Evolutionary conservation across 64 coral and sea anemone species (phyloP).

Genomic region (Hydrozoanthus tunicans): DNA sequence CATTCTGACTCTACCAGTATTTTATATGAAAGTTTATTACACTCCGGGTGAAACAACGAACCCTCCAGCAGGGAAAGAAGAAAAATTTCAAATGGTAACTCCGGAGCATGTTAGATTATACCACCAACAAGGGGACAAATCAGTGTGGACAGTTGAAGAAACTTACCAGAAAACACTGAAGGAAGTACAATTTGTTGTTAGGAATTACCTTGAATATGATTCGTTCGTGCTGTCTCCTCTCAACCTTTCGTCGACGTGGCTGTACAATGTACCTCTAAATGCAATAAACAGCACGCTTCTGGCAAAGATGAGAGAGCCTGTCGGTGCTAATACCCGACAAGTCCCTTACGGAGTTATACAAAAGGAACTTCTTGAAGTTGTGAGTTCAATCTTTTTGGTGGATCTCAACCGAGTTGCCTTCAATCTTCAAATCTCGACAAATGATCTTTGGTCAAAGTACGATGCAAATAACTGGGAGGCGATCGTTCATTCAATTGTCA

Average conservation of each 20-base stretch:
- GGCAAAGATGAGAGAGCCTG: too few species aligned
- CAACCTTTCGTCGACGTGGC: conserved; percentile 13
- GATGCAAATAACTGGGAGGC: too few species aligned
- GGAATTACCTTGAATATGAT: rapidly evolving
- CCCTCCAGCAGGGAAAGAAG: not conserved
- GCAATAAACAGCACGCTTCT: too few species aligned
- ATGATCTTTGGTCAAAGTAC: too few species aligned
- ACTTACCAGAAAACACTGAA: conserved; percentile 15
- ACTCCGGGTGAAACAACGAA: not conserved
- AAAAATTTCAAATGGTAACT: not conserved
- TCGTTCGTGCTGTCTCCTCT: not conserved
- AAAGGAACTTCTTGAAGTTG: too few species aligned
- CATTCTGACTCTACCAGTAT: conserved; percentile 34
- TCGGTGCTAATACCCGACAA: too few species aligned
- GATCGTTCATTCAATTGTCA: too few species aligned
- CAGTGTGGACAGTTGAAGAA: not conserved
- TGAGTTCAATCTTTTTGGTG: too few species aligned
- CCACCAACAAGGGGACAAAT: too few species aligned
- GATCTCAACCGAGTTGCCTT: too few species aligned
- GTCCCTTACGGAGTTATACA: too few species aligned
- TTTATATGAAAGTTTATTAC: conserved; percentile 45
- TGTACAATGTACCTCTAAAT: not conserved
- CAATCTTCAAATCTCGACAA: too few species aligned
- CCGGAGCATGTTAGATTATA: conserved; percentile 44
- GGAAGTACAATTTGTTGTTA: not conserved